A percentile compares a stretch with the other conserved stretches of the same genome.
Evolutionary conservation across 2,797 vertebrate species (phyloP).

Genomic region (Silurus aristotelis): DNA sequence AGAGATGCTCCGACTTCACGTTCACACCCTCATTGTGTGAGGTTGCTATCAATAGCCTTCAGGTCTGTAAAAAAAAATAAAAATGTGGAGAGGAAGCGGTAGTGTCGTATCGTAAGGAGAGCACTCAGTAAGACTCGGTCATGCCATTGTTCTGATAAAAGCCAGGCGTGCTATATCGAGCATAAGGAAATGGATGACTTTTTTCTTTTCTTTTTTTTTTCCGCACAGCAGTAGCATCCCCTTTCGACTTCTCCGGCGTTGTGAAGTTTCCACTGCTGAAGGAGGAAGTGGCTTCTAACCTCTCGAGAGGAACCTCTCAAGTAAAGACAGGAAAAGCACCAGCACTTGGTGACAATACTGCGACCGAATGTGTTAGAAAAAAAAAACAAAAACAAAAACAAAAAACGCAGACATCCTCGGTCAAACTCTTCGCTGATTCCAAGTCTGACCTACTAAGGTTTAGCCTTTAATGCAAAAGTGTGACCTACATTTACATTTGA

Average conservation of each 20-base stretch:
- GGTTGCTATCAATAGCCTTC: constrained; percentile 45
- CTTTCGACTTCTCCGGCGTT: constrained; percentile 57
- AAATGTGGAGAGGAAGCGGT: constrained; percentile 47
- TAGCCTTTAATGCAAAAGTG: no score
- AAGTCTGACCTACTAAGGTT: background rate
- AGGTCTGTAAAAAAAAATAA: constrained; percentile 7
- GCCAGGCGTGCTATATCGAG: constrained; percentile 55
- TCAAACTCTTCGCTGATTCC: background rate
- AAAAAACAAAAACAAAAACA: background rate
- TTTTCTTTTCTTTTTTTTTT: background rate
- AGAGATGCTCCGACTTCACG: background rate
- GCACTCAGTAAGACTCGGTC: constrained; percentile 36
- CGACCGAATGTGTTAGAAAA: constrained; percentile 47
- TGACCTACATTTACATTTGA: no score
- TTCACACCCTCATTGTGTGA: background rate
- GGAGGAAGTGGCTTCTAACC: constrained; percentile 85
- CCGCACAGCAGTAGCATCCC: constrained; percentile 43
- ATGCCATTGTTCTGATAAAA: constrained; percentile 64
- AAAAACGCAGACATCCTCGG: background rate
- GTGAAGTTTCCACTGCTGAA: constrained; percentile 68
- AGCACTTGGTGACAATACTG: constrained; percentile 77
- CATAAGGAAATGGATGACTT: constrained; percentile 64
- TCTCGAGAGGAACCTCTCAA: constrained; percentile 82
- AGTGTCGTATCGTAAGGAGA: constrained; percentile 47
- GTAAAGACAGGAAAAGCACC: constrained; percentile 90